phyloP scores from a whole-genome alignment of 2,888 invertebrate species.

The Formica aserva region DNA sequence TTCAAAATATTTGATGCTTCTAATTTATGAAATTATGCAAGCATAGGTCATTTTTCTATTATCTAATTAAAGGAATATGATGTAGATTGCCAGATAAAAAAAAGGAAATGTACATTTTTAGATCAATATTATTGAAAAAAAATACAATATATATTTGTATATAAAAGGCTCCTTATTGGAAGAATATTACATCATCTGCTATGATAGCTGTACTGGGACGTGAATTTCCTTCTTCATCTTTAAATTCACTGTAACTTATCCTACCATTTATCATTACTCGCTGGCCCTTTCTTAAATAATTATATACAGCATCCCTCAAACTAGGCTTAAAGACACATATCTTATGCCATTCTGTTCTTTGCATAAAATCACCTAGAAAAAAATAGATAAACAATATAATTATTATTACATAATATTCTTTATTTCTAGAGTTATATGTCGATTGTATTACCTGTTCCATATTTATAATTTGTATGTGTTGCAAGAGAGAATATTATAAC shows the following conservation, averaged over 20 bases:
- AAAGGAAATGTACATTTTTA: background rate
- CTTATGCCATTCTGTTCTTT: slow-evolving; percentile 97
- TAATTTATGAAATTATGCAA: background rate
- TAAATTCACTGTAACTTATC: slow-evolving; percentile 94
- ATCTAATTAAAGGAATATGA: slow-evolving; percentile 2
- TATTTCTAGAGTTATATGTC: background rate
- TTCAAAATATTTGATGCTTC: background rate
- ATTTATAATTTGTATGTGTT: slow-evolving; percentile 94
- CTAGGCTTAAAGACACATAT: slow-evolving; percentile 94
- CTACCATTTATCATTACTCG: slow-evolving; percentile 93
- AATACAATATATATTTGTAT: slow-evolving; percentile 8
- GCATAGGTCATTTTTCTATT: slow-evolving; percentile 8
- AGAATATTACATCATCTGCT: slow-evolving; percentile 95
- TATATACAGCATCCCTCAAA: slow-evolving; percentile 92
- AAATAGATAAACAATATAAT: slow-evolving; percentile 57
- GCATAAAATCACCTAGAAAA: slow-evolving; percentile 91
- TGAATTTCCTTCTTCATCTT: slow-evolving; percentile 91
- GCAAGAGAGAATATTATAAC: slow-evolving; percentile 96
- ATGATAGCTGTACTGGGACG: slow-evolving; percentile 92
- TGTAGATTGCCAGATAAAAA: background rate
- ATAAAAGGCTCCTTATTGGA: slow-evolving; percentile 76
- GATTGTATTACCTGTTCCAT: slow-evolving; percentile 83
- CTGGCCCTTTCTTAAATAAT: slow-evolving; percentile 94
- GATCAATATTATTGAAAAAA: slow-evolving; percentile 36
- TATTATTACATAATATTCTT: slow-evolving; percentile 5